Base-by-base conservation (phyloP, 2,888 invertebrate genomes). In the Pandemis cinnamomeana region DNA sequence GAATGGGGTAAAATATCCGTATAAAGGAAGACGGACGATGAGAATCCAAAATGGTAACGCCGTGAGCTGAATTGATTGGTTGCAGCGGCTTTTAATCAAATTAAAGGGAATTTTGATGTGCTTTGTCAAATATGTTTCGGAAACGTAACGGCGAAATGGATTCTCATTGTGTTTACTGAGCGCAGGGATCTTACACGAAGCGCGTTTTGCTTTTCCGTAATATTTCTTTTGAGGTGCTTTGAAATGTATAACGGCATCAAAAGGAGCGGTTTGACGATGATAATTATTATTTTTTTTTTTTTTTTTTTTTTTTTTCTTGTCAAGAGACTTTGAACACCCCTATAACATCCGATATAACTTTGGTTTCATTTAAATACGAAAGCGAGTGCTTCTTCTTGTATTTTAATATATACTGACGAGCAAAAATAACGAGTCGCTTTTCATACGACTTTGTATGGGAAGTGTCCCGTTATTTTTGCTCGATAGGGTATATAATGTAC, bases 1-100 rank as follows among this genome's bases (percentile, higher is more conserved):
- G 82, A 86, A 86, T 83, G 85, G 84, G 86, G 87, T 85, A 82
- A 88, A 88, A 88, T 86, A 86, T 86, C 85, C 87, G 86, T 86
- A 86, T 86, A 87, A 87, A 88, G 85, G 87, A 86, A 85, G 84
- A 86, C 83, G 84, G 78, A 82, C 84, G 82, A 83, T 73, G 71
- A 82, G 87, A 86, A 87, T 87, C 87, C 84, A 81, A 83, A 85
- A 88, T 85, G 81, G 80, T 81, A 78, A 77, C 77, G 78, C 78
- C 86, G 87, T 87, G 87, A 80, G 80, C 79, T 71, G 87, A 87
- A 88, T 88, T 83, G 81, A 81, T 79, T 75, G 73, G 71, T 66
- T 51, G 63, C 66, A 7, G n/a, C 27, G 60, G 71, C 48, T 60
- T 53, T 67, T 67, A 67, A 61, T 51, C 48, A 60, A 72, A 72